Conservation (phyloP, 2,113 vertebrate species). For the Pelecanoides urinatrix region DNA sequence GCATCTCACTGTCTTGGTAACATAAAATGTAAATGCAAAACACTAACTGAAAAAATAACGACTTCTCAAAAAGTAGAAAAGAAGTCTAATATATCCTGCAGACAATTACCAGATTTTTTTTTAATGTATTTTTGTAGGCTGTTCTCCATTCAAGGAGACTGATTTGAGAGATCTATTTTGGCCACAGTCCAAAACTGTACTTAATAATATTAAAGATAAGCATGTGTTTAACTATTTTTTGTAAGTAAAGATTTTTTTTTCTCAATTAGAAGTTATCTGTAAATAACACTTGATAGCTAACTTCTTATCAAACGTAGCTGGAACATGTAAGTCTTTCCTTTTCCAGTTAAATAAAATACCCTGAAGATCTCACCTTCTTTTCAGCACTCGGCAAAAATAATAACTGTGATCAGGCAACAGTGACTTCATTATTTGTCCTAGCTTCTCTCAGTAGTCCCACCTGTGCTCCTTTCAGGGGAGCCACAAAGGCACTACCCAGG, state of each 20-base stretch:
- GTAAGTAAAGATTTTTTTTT: neutral
- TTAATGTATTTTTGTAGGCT: neutral
- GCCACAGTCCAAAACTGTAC: neutral
- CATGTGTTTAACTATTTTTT: neutral
- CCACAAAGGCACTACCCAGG: neutral
- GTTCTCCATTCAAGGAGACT: neutral
- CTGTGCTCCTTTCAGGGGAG: neutral
- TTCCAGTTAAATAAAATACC: neutral
- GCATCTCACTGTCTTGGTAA: neutral
- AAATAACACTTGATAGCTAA: neutral
- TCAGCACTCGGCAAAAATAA: neutral
- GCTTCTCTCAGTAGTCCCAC: neutral
- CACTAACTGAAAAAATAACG: neutral
- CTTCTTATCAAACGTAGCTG: neutral
- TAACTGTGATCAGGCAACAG: neutral
- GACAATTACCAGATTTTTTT: neutral
- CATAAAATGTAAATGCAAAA: neutral
- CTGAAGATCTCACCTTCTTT: neutral
- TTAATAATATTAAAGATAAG: neutral
- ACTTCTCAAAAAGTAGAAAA: neutral
- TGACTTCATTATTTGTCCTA: neutral
- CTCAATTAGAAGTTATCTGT: neutral
- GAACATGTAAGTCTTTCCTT: neutral
- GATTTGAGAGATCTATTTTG: neutral
- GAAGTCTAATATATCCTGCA: neutral